These are phyloP conservation scores for Hylomyscus alleni DNA, from an alignment of 2,797 vertebrate species.

Conservation along the genomic window DNA sequence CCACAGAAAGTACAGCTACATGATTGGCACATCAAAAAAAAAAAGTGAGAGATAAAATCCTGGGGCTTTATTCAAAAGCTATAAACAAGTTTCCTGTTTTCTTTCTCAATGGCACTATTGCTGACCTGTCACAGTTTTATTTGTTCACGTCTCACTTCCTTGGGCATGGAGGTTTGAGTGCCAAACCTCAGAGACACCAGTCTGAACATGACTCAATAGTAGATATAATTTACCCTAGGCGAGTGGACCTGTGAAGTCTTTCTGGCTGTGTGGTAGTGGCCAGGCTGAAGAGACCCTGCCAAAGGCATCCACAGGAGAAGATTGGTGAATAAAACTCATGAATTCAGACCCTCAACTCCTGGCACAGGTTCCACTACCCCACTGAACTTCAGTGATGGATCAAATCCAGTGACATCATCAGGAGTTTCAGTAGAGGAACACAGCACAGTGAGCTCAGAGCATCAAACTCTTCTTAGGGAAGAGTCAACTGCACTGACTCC, in stretches of 20 bases:
- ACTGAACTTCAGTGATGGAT: background rate
- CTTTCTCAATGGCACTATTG: background rate
- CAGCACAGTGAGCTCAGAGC: background rate
- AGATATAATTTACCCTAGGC: background rate
- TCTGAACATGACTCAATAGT: background rate
- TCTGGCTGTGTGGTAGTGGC: too few relatives aligned
- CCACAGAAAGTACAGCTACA: background rate
- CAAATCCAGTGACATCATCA: background rate
- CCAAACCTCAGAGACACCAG: background rate
- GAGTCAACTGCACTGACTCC: background rate
- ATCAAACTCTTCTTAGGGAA: too few relatives aligned
- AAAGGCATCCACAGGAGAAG: background rate
- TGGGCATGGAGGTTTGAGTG: rapidly evolving
- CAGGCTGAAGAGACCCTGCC: background rate
- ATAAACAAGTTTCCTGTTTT: background rate
- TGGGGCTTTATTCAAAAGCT: background rate
- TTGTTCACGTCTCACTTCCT: background rate
- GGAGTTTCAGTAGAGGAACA: background rate
- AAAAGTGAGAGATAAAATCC: background rate
- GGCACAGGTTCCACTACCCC: background rate
- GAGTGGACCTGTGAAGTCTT: background rate
- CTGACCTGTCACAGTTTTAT: background rate
- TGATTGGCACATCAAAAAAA: background rate
- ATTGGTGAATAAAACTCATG: background rate
- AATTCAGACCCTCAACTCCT: background rate